A percentile compares a stretch with the other conserved stretches of the same genome.
These are phyloP conservation scores for Amphiprion clarkii DNA, from an alignment of 2,797 vertebrate genomes.

Conservation along the genomic window DNA sequence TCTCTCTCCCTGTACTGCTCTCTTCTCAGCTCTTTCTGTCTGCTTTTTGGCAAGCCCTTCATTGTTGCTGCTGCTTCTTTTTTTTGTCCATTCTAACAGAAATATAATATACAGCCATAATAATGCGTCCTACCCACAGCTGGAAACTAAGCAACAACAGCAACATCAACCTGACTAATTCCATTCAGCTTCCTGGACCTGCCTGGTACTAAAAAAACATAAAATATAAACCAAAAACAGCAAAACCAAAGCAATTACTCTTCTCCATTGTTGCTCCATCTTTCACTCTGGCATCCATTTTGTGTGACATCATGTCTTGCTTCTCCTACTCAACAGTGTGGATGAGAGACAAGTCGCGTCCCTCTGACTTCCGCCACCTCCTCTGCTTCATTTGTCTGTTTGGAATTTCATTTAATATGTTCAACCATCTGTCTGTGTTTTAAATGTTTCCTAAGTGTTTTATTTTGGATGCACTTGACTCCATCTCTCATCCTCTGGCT, in stretches of 20 bases:
- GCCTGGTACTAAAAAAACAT: slow-evolving; percentile 91
- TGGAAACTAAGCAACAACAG: slow-evolving; percentile 88
- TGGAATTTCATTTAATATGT: slow-evolving; percentile 55
- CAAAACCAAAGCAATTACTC: slow-evolving; percentile 69
- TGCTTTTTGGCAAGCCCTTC: slow-evolving; percentile 88
- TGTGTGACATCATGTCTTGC: slow-evolving; percentile 84
- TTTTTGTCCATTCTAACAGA: slow-evolving; percentile 89
- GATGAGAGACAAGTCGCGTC: slow-evolving; percentile 88
- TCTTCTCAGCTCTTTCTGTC: slow-evolving; percentile 15
- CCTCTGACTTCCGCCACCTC: slow-evolving; percentile 81
- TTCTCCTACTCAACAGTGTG: slow-evolving; percentile 92
- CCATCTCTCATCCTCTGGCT: slow-evolving; percentile 85
- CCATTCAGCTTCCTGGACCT: slow-evolving; percentile 94
- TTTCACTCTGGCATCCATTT: slow-evolving; percentile 88
- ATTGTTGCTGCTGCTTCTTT: slow-evolving; percentile 96
- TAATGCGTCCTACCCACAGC: slow-evolving; percentile 87
- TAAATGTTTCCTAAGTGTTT: slow-evolving; percentile 62
- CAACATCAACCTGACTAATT: slow-evolving; percentile 88
- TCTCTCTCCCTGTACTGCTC: slow-evolving; percentile 12
- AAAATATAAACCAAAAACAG: slow-evolving; percentile 5
- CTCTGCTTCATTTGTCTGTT: slow-evolving; percentile 68
- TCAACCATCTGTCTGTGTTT: slow-evolving; percentile 71
- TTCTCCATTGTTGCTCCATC: slow-evolving; percentile 81
- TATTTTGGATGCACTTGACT: slow-evolving; percentile 87
- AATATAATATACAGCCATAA: slow-evolving; percentile 75